Base-by-base conservation (phyloP, 1,140 invertebrate genomes). In the Drosophila rhopaloa region DNA sequence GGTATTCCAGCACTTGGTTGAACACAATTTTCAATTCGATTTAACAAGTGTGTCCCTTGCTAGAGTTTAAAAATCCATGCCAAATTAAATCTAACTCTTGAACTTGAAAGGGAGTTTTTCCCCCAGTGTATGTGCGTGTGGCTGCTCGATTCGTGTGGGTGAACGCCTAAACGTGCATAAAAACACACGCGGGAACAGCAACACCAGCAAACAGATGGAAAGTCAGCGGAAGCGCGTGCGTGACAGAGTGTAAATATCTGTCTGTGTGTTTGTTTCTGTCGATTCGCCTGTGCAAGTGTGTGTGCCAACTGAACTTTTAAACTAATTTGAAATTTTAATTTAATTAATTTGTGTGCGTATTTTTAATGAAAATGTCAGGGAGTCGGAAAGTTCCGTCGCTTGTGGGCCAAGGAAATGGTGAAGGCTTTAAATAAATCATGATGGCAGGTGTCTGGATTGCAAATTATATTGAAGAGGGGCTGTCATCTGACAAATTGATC, bases 321-420 rank as follows among this genome's bases (percentile, higher is more conserved):
- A 81, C 81, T 85, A 81, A 85, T 85, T 85, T 85, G 78, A 79
- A 85, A 85, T 78, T 79, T 81, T 79, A 85, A 85, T 85, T 85
- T 81, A 85, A 81, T 85, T 85, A 85, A 85, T 85, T 85, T 85
- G 81, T 63, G 59, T 75, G 68, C 63, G 61, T 47, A 66, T 68
- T 84, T 67, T 74, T 57, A 77, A 62, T 76, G 44, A 65, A 66
- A 58, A 66, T 76, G 46, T 74, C 59, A 48, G 41, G 35, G 29
- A 48, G 53, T 58, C 32, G 41, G 32, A 47, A 38, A 47, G 32
- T 46, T 47, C 43, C 62, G 19, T 29, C 1, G 63, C 53, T 24
- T 19, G 19, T 48, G 48, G 29, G 38, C 16, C 14, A 11, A 32
- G 43, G 7, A 62, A 62, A 38, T 16, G 58, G 24, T 32, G 55